Evolutionary conservation across 2,888 invertebrate genomes (phyloP).

Genomic region (Hyles lineata): DNA sequence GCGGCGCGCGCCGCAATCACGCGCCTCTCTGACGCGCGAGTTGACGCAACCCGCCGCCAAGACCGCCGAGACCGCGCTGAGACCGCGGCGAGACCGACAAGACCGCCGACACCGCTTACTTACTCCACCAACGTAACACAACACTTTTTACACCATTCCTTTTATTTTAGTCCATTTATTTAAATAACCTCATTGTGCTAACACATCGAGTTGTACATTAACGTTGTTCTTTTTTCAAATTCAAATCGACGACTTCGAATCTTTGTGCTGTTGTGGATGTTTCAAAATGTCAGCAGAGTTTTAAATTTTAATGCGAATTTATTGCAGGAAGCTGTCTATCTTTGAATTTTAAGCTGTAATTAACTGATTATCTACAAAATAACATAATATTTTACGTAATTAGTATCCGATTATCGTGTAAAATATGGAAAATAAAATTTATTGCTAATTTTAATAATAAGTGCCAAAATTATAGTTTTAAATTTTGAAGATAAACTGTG

Average conservation of each 20-base stretch:
- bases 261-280: not conserved
- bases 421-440: not conserved
- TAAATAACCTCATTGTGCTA: conserved; percentile 27
- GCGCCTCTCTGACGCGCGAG: conserved; percentile 71
- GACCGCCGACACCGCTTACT: not conserved
- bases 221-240: not conserved
- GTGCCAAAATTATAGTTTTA: not conserved
- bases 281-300: conserved; percentile 4
- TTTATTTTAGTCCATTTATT: conserved; percentile 43
- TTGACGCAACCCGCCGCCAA: conserved; percentile 62
- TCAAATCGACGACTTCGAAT: not conserved
- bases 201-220: conserved; percentile 1
- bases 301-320: not conserved
- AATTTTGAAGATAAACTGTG: not conserved
- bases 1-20: conserved; percentile 79
- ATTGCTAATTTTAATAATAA: not conserved
- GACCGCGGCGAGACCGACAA: conserved; percentile 41
- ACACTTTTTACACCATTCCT: conserved; percentile 36
- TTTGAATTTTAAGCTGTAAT: not conserved
- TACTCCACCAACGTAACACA: conserved; percentile 44
- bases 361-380: not conserved
- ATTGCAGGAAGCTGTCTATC: not conserved
- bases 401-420: not conserved
- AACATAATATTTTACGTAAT: conserved; percentile 3
- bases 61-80: conserved; percentile 35